Percentiles rank a stretch among this genome's conserved stretches.
Conservation (phyloP, 53 echinoderm and acorn worm species). For the Paracentrotus lividus region DNA sequence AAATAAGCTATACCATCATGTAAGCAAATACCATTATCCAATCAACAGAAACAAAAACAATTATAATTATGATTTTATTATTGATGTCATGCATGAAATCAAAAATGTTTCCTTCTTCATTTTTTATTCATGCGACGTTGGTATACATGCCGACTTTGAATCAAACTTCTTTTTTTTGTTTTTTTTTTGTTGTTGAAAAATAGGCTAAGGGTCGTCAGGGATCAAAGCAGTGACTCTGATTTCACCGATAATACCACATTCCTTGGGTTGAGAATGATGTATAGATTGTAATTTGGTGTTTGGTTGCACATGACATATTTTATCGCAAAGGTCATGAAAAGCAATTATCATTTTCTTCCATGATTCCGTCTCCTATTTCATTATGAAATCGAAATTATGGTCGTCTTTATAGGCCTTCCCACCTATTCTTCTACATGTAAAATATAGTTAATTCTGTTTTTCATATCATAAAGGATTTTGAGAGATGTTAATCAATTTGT, state of each 20-base stretch:
- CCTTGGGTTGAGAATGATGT: slow-evolving; percentile 4
- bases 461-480: not conserved
- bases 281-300: slow-evolving; percentile 29
- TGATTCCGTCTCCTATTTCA: not conserved
- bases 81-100: too few relatives aligned
- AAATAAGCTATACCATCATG: not conserved
- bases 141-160: not conserved
- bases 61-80: too few relatives aligned
- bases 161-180: not conserved
- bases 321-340: slow-evolving; percentile 1
- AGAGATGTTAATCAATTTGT: too few relatives aligned
- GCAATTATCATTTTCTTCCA: not conserved
- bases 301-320: slow-evolving; percentile 20
- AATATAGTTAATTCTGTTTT: not conserved
- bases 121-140: not conserved
- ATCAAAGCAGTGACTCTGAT: slow-evolving; percentile 6
- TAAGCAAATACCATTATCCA: not conserved
- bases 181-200: not conserved
- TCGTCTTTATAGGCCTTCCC: not conserved
- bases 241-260: slow-evolving; percentile 48
- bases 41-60: not conserved
- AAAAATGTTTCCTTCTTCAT: not conserved
- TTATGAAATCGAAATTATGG: not conserved
- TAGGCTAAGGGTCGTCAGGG: not conserved
- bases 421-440: not conserved